phyloP scores from a whole-genome alignment of 2,888 invertebrate species.

The Balanococcus diminutus region DNA sequence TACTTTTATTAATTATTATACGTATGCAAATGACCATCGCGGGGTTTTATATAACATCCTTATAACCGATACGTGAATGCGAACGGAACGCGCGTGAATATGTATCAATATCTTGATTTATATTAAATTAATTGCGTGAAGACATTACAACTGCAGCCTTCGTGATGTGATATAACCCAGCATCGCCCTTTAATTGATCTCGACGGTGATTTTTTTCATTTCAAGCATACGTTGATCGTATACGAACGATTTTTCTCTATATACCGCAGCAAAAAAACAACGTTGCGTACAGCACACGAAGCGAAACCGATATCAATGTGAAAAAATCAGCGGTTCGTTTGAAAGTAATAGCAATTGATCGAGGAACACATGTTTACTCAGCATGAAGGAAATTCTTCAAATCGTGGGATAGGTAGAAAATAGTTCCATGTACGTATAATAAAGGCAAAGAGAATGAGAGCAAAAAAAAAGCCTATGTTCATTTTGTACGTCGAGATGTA shows the following conservation, averaged over 20 bases:
- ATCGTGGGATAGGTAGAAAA: neutral
- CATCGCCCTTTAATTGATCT: slow-evolving; percentile 16
- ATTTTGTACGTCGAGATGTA: neutral
- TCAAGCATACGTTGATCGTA: neutral
- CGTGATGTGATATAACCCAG: neutral
- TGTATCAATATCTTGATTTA: slow-evolving; percentile 1
- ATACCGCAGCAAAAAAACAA: neutral
- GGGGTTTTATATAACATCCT: slow-evolving; percentile 10
- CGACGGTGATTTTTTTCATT: neutral
- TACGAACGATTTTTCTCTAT: neutral
- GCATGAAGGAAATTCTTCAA: neutral
- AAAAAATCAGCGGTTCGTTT: neutral
- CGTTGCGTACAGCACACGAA: neutral
- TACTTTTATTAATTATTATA: neutral
- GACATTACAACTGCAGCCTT: slow-evolving; percentile 8
- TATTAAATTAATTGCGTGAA: slow-evolving; percentile 17
- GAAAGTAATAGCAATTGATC: neutral
- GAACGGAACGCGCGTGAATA: neutral
- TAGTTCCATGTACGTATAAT: neutral
- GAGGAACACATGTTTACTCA: neutral
- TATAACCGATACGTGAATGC: neutral
- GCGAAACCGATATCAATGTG: neutral
- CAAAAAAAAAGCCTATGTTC: neutral
- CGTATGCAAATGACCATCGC: slow-evolving; percentile 10
- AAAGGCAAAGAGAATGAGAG: neutral